These are phyloP conservation scores for Dasypus novemcinctus DNA, from an alignment of 2,113 vertebrate species.

Conservation along the genomic window DNA sequence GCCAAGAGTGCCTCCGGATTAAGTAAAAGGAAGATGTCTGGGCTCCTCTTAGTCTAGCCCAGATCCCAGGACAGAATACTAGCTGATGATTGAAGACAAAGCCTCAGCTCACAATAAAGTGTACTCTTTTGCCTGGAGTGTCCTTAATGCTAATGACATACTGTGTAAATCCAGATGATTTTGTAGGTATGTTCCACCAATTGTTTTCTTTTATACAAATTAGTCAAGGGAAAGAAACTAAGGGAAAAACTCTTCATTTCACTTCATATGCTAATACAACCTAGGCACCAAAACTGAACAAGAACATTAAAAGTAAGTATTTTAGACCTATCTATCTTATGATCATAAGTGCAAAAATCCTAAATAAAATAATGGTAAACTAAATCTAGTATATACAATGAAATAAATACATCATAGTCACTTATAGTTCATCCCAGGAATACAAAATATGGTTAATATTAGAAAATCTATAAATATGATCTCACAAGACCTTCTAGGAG, in stretches of 20 bases:
- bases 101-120: neutral
- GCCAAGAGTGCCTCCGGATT: neutral
- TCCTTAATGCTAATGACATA: neutral
- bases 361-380: neutral
- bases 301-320: neutral
- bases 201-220: neutral
- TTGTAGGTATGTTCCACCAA: neutral
- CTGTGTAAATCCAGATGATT: neutral
- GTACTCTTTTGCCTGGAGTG: neutral
- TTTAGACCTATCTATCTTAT: neutral
- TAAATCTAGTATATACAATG: neutral
- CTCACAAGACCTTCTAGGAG: neutral
- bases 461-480: neutral
- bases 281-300: neutral
- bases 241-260: neutral
- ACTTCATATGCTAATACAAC: neutral
- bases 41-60: too few relatives aligned
- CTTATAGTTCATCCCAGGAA: neutral
- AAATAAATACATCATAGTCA: neutral
- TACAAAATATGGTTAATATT: neutral
- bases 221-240: neutral
- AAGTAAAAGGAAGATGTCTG: neutral
- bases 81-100: neutral
- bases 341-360: neutral
- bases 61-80: neutral